phyloP scores from a whole-genome alignment of 2,113 vertebrate genomes.

The Cinclus mexicanus region DNA sequence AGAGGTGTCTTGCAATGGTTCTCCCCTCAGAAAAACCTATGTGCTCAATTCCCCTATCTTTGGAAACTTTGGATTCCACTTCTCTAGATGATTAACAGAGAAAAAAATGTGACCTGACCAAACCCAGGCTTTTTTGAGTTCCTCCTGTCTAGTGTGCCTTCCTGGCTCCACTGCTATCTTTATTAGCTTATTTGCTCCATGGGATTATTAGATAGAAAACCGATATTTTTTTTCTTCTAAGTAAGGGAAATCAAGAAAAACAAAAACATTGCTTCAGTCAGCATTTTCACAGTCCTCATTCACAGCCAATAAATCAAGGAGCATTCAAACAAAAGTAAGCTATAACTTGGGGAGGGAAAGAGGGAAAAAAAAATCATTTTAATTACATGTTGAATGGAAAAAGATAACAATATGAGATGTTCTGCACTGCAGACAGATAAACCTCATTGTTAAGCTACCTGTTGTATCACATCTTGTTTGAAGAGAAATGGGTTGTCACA shows the following conservation, averaged over 20 bases:
- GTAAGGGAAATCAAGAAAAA: not conserved
- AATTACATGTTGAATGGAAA: not conserved
- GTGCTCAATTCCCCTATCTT: not conserved
- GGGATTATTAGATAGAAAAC: not conserved
- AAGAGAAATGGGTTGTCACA: not conserved
- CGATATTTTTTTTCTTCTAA: not conserved
- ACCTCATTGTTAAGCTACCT: not conserved
- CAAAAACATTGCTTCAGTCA: conserved; percentile 16
- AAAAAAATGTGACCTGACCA: conserved; percentile 41
- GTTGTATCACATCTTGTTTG: not conserved
- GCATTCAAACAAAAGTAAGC: conserved; percentile 3
- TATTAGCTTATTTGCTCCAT: not conserved
- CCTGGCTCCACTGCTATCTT: conserved; percentile 43
- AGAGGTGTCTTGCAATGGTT: not conserved
- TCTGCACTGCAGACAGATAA: not conserved
- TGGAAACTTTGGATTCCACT: conserved; percentile 9
- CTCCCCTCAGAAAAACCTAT: not conserved
- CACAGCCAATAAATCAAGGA: not conserved
- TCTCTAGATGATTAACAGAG: conserved; percentile 10
- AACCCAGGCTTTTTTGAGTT: conserved; percentile 14
- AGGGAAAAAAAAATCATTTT: not conserved
- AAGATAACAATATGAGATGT: not conserved
- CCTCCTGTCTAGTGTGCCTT: not conserved
- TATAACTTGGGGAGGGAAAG: not conserved
- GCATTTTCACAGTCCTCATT: conserved; percentile 18